phyloP scores from a whole-genome alignment of 2,888 invertebrate species.

The Mythimna vitellina region DNA sequence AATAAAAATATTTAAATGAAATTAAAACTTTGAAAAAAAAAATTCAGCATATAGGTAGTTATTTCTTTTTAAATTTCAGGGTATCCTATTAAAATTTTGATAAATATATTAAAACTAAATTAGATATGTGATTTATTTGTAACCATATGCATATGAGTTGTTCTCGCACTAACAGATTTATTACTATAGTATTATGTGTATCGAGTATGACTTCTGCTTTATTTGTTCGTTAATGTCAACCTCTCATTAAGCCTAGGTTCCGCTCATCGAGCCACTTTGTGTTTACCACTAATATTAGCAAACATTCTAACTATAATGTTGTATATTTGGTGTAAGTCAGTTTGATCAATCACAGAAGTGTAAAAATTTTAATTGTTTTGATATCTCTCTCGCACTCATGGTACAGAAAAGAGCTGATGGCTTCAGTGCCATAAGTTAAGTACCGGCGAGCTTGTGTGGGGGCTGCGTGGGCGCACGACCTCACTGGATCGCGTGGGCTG shows the following conservation, averaged over 20 bases:
- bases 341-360: constrained; percentile 58
- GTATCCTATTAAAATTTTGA: no score
- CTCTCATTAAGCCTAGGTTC: background rate
- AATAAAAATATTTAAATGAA: no score
- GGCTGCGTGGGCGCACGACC: constrained; percentile 83
- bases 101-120: no score
- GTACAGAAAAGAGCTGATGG: constrained; percentile 36
- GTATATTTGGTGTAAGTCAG: constrained; percentile 34
- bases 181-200: background rate
- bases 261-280: background rate
- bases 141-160: no score
- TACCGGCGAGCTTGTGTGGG: constrained; percentile 61
- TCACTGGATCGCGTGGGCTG: constrained; percentile 83
- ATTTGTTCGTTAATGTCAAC: constrained; percentile 1
- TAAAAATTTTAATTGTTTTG: constrained; percentile 53
- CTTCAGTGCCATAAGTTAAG: constrained; percentile 50
- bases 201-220: background rate
- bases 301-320: constrained; percentile 21
- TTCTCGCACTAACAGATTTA: no score
- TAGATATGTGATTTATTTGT: no score
- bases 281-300: constrained; percentile 14
- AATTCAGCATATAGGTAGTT: no score
- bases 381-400: constrained; percentile 59
- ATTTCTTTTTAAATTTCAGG: no score
- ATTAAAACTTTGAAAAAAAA: no score